Percentiles rank a stretch among this genome's conserved stretches.
Conservation (phyloP, 2,113 vertebrate genomes). For the Xenus cinereus region DNA sequence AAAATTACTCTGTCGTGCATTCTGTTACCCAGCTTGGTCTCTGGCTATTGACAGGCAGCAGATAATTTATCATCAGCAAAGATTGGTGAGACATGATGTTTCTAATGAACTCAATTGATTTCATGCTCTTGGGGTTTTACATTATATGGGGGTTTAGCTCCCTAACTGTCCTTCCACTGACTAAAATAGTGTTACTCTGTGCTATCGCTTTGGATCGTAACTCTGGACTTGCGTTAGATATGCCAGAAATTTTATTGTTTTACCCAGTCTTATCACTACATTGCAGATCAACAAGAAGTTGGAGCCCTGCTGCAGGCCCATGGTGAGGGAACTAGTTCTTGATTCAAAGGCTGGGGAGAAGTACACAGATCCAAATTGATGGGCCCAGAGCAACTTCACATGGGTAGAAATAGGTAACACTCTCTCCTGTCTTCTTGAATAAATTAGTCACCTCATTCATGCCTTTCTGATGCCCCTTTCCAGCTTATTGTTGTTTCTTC, state of each 20-base stretch:
- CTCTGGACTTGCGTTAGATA: not conserved
- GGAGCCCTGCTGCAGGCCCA: not conserved
- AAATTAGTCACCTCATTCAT: not conserved
- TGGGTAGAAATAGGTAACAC: not conserved
- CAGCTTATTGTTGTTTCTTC: not conserved
- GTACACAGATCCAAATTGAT: not conserved
- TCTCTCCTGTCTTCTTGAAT: not conserved
- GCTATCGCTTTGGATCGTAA: not conserved
- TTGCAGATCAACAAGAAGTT: not conserved
- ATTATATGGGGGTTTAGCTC: not conserved
- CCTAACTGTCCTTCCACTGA: not conserved
- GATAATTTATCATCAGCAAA: not conserved
- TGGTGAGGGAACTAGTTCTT: not conserved
- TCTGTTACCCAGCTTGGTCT: not conserved
- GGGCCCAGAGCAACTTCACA: not conserved
- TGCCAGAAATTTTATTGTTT: not conserved
- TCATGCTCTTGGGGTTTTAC: not conserved
- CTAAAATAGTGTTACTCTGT: not conserved
- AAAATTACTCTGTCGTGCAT: not conserved
- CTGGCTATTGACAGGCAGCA: not conserved
- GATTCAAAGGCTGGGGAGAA: not conserved
- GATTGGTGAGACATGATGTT: not conserved
- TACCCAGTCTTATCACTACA: not conserved
- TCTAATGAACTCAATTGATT: constrained; percentile 6
- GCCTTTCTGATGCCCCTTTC: not conserved